phyloP scores from a whole-genome alignment of 2,888 invertebrate genomes.

The Hypena proboscidalis region DNA sequence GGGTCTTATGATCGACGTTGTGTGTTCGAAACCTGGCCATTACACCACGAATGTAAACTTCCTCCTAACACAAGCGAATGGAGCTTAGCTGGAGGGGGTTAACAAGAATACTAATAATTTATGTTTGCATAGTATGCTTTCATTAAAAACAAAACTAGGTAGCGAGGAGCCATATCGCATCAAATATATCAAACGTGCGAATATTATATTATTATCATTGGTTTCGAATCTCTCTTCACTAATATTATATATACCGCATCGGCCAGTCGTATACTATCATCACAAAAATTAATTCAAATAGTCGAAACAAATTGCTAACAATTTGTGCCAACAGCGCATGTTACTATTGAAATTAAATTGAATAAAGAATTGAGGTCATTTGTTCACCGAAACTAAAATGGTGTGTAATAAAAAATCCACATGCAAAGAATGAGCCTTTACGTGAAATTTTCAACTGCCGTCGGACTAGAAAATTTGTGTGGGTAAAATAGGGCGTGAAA shows the following conservation, averaged over 20 bases:
- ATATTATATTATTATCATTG: slow-evolving; percentile 5
- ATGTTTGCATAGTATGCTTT: no score
- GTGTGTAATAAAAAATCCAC: slow-evolving; percentile 67
- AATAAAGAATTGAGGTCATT: slow-evolving; percentile 70
- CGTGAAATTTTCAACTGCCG: slow-evolving; percentile 72
- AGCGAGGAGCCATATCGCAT: no score
- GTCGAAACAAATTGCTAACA: slow-evolving; percentile 19
- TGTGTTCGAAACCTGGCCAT: no score
- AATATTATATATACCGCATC: slow-evolving; percentile 15
- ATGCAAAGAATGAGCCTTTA: slow-evolving; percentile 65
- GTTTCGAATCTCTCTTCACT: slow-evolving; percentile 21
- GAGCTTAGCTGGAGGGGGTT: no score
- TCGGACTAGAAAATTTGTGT: slow-evolving; percentile 69
- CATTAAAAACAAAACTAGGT: no score
- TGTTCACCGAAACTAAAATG: slow-evolving; percentile 68
- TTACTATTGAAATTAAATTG: slow-evolving; percentile 59
- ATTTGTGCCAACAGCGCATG: slow-evolving; percentile 42
- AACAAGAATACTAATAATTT: no score
- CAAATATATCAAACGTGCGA: no score
- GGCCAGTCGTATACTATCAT: slow-evolving; percentile 19
- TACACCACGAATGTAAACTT: no score
- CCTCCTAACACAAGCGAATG: no score
- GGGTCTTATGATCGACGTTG: no score
- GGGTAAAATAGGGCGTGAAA: slow-evolving; percentile 82
- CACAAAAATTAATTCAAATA: slow-evolving; percentile 16